Evolutionary conservation across 2,797 vertebrate genomes (phyloP).

Genomic region (Sitta carolinensis): DNA sequence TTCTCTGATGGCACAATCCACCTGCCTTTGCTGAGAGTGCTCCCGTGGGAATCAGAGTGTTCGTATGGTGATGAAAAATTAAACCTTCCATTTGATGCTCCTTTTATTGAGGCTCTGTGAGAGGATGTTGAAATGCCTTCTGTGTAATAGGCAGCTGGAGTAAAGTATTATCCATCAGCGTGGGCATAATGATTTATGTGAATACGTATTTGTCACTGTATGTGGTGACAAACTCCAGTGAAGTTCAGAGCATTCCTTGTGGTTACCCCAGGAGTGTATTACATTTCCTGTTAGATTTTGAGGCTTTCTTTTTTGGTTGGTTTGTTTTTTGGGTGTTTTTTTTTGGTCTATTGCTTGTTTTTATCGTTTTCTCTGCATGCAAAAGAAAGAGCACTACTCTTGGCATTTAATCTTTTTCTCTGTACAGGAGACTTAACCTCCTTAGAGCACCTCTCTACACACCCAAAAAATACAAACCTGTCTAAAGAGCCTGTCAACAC

Average conservation of each 20-base stretch:
- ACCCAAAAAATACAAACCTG: neutral
- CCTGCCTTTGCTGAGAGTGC: slow-evolving; percentile 26
- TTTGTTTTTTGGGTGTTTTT: too few species aligned
- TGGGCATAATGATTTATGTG: slow-evolving; percentile 9
- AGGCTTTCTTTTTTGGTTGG: neutral
- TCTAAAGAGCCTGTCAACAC: neutral
- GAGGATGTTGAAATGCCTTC: neutral
- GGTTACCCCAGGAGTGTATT: neutral
- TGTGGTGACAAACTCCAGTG: neutral
- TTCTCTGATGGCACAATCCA: slow-evolving; percentile 18
- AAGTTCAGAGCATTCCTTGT: neutral
- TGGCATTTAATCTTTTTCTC: neutral
- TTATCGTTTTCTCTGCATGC: neutral
- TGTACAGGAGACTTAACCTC: neutral
- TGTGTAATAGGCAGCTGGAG: neutral
- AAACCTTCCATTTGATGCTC: slow-evolving; percentile 34
- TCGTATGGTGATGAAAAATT: slow-evolving; percentile 39
- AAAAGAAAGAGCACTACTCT: neutral
- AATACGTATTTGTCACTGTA: slow-evolving; percentile 23
- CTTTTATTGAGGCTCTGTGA: slow-evolving; percentile 27
- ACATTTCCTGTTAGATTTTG: neutral
- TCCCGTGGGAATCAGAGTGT: neutral
- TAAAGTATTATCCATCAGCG: neutral
- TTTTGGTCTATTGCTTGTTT: neutral
- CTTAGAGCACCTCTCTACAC: neutral